Base-by-base conservation (phyloP, 1,140 invertebrate genomes). In the Caerostris darwini region DNA sequence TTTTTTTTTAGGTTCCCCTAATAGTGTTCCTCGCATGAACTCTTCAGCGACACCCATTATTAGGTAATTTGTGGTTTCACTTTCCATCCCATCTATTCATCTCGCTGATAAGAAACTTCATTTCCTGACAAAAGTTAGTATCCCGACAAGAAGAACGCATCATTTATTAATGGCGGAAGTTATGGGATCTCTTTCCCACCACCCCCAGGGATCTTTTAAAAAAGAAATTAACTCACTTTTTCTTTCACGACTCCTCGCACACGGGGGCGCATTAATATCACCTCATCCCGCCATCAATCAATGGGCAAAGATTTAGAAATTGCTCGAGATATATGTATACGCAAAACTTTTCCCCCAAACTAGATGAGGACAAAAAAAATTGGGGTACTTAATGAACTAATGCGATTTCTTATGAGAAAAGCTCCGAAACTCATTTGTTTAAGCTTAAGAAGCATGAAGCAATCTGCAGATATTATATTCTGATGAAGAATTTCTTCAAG, bases 201-300 rank as follows among this genome's bases (percentile, higher is more conserved):
- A 7, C 10, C 71, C 54, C 54, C 54, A 12, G 82, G 4, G 17
- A n/a, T 57, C 54, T 85, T 85, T 85, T 57, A 85, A 77, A 77
- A 61, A 87, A 87, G 59, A 61, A 87, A 87, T 87, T 87, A 87
- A 19, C 50, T 8, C 7, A 57, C 19, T 85, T 85, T 57, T 85
- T 85, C 85, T 58, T 83, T 56, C 82, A 83, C 82, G 82, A 83
- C n/a, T 57, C 71, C n/a, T 10, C 82, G 82, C 56, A 83, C 82
- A 83, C 53, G 54, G 56, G 82, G 82, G 82, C 82, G 71, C 87
- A 89, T 89, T 89, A 89, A 71, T 64, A 89, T 64, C 87, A 89
- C 87, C 50, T 89, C 64, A 89, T 89, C 87, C 53, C 7, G 53
- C 64, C 19, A 89, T 89, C 87, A 89, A 89, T 89, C 87, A 89